These are phyloP conservation scores for Actinia equina DNA, from an alignment of 64 coral and sea anemone species.

Conservation along the genomic window DNA sequence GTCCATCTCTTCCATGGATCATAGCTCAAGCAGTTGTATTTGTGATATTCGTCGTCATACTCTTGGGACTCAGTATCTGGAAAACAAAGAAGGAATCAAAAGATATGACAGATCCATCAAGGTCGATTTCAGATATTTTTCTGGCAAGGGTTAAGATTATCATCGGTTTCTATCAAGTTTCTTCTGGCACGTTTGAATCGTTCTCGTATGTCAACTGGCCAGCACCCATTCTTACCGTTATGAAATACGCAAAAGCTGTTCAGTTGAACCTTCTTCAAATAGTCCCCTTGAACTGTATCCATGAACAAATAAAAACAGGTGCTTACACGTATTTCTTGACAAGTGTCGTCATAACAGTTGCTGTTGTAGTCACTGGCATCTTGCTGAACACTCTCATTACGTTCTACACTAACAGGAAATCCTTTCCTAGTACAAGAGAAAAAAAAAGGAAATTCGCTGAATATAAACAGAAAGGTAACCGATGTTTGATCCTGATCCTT, in stretches of 20 bases:
- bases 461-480: no score
- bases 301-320: neutral
- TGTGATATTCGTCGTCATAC: neutral
- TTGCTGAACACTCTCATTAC: no score
- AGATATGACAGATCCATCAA: neutral
- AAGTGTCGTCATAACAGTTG: neutral
- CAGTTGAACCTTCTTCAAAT: slow-evolving; percentile 11
- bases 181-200: neutral
- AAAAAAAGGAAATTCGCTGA: neutral
- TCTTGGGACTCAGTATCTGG: neutral
- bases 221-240: neutral
- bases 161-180: neutral
- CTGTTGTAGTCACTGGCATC: neutral
- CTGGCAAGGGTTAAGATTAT: slow-evolving; percentile 12
- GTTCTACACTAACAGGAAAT: no score
- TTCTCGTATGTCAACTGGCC: neutral
- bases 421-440: neutral
- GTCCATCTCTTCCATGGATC: no score
- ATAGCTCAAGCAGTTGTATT: slow-evolving; percentile 13
- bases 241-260: neutral
- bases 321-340: no score
- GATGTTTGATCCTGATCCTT: neutral
- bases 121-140: neutral
- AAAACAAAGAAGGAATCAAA: neutral
- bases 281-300: neutral